These are phyloP conservation scores for Microhierax caerulescens DNA, from an alignment of 2,797 vertebrate genomes.

Conservation along the genomic window DNA sequence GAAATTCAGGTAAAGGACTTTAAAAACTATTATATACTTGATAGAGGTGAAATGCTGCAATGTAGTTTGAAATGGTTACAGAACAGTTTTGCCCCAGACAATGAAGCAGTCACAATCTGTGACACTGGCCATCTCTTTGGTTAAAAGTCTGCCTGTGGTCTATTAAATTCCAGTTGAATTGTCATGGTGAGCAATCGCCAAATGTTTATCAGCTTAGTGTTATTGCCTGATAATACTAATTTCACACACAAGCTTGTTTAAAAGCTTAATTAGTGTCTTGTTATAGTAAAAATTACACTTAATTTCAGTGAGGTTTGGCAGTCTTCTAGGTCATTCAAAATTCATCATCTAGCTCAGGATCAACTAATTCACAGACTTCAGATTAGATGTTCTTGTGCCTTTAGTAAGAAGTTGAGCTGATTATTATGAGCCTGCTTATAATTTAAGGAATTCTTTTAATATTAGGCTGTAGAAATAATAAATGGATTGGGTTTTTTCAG, in stretches of 20 bases:
- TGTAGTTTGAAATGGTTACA: not conserved
- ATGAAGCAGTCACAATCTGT: not conserved
- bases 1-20: not conserved
- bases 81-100: not conserved
- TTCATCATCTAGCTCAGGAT: not conserved
- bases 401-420: not conserved
- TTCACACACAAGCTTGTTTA: not conserved
- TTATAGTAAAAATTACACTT: not conserved
- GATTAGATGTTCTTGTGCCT: not conserved
- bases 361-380: not conserved
- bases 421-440: not conserved
- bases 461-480: not conserved
- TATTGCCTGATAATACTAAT: not conserved
- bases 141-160: not conserved
- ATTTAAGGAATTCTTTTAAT: not conserved
- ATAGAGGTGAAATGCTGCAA: not conserved
- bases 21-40: not conserved
- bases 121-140: not conserved
- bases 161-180: not conserved
- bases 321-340: not conserved
- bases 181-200: not conserved
- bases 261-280: not conserved
- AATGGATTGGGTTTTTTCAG: not conserved
- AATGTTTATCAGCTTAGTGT: not conserved
- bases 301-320: not conserved